phyloP scores from a whole-genome alignment of 2,113 vertebrate genomes.

The Saimiri boliviensis region DNA sequence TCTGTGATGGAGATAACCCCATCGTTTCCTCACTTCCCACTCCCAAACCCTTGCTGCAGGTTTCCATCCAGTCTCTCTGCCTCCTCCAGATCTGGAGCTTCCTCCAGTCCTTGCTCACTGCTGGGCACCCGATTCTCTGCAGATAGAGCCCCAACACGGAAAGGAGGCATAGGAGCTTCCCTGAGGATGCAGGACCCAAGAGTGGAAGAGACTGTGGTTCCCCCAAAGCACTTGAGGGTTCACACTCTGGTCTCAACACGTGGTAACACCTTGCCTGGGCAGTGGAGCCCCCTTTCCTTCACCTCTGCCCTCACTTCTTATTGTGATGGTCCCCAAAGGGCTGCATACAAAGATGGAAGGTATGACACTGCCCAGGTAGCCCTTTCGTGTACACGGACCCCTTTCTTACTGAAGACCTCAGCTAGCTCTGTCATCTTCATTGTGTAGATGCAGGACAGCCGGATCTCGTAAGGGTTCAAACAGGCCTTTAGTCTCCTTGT shows the following conservation, averaged over 20 bases:
- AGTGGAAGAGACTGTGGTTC: neutral
- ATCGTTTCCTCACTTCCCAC: neutral
- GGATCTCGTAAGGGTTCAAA: neutral
- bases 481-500: neutral
- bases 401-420: neutral
- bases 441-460: neutral
- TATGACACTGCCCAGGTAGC: neutral
- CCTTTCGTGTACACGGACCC: fast-evolving
- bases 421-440: neutral
- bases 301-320: neutral
- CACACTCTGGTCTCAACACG: neutral
- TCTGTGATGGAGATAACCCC: neutral
- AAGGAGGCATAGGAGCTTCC: neutral
- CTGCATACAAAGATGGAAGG: neutral
- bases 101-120: no score
- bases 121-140: neutral
- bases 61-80: neutral
- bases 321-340: neutral
- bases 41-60: neutral
- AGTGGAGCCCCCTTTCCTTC: neutral
- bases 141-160: neutral
- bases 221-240: neutral
- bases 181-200: neutral
- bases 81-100: neutral
- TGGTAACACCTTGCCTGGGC: neutral